Percentiles rank a stretch among this genome's conserved stretches.
Evolutionary conservation across 2,888 invertebrate genomes (phyloP).

Genomic region (Lepetodrilus schrolli): DNA sequence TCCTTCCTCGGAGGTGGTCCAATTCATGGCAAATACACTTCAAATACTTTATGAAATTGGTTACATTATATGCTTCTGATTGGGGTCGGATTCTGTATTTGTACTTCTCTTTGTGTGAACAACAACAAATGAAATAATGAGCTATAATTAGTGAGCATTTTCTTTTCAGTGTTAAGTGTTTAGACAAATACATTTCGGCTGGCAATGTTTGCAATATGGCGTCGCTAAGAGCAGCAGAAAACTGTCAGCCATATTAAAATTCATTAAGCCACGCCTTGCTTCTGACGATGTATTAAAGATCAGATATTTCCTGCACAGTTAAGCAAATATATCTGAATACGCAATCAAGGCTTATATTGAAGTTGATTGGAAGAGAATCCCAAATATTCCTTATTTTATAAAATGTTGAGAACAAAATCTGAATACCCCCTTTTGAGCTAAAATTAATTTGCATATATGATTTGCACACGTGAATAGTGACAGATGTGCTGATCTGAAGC

Average conservation of each 20-base stretch:
- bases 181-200: constrained; percentile 5
- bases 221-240: background rate
- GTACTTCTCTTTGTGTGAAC: background rate
- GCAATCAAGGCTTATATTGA: background rate
- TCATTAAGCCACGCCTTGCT: constrained; percentile 9
- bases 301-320: background rate
- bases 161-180: constrained; percentile 9
- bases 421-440: too few species aligned
- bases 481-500: too few species aligned
- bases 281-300: background rate
- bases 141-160: constrained; percentile 6
- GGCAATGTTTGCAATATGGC: constrained; percentile 20
- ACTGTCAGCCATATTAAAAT: constrained; percentile 1
- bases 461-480: too few species aligned
- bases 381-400: too few species aligned
- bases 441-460: too few species aligned
- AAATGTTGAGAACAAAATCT: too few species aligned
- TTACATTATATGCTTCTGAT: constrained; percentile 7
- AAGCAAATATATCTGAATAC: background rate
- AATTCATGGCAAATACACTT: background rate
- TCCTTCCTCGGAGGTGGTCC: background rate
- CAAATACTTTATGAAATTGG: constrained; percentile 9
- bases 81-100: background rate
- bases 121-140: constrained; percentile 20
- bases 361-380: background rate